Base-by-base conservation (phyloP, 1,140 invertebrate genomes). In the Physella acuta region DNA sequence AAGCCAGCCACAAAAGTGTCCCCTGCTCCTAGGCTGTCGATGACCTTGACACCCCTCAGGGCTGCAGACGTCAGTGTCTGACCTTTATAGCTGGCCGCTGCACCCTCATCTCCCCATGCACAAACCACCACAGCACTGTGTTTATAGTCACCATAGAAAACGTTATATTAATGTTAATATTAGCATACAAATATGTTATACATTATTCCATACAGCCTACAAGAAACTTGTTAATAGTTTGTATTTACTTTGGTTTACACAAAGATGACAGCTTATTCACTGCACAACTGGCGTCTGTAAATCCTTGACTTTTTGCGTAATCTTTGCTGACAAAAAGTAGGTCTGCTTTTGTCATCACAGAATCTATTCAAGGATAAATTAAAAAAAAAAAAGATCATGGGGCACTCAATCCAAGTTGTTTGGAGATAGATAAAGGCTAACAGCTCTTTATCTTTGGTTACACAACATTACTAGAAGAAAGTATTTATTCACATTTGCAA, bases 301-400 rank as follows among this genome's bases (percentile, higher is more conserved):
- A 64, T 4, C 62, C 62, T 64, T 53, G 30, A 0, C 34, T 28
- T 28, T 53, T 64, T 30, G 62, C 62, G 52, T 26, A 30, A 36
- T 64, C 62, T 36, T 64, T 64, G 26, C 62, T 64, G 62, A 64
- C 37, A 24, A 64, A 64, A 1, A 64, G 39, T 30, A 64, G 4
- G 28, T 64, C 62, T 51, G 62, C 62, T 64, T 64, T 64, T 20
- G 17, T 2, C 49, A 64, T 64, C 39, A 64, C 62, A 2, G 49
- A 51, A 37, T 64, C 62, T 63, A 39, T 33, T n/a, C n/a, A n/a
- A n/a, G n/a, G n/a, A n/a, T n/a, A n/a, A n/a, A n/a, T n/a, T n/a
- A n/a, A n/a, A n/a, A n/a, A n/a, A n/a, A n/a, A n/a, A n/a, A n/a
- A 55, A 24, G 20, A 55, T 14, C 5, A 24, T 30, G 5, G 53